Percentiles rank a stretch among this genome's conserved stretches.
phyloP scores from a whole-genome alignment of 2,113 vertebrate genomes.

The Neofelis nebulosa region DNA sequence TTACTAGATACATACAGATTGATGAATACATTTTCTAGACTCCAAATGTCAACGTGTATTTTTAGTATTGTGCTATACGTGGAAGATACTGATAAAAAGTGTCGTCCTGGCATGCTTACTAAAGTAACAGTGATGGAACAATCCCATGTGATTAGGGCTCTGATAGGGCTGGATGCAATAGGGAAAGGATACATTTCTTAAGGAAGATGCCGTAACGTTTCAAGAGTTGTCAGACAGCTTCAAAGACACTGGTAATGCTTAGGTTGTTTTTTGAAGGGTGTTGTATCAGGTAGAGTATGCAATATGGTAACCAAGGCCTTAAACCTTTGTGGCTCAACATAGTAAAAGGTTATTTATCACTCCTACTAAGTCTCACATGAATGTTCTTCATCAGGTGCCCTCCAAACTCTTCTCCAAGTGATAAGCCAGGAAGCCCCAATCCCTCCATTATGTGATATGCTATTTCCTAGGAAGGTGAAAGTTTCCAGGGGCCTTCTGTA shows the following conservation, averaged over 20 bases:
- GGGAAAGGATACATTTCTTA: too few species aligned
- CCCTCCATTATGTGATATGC: background rate
- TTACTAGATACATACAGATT: background rate
- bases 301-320: background rate
- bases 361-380: background rate
- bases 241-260: rapidly evolving
- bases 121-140: background rate
- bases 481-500: rapidly evolving
- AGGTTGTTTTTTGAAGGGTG: too few species aligned
- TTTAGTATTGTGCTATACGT: background rate
- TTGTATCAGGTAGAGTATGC: rapidly evolving
- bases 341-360: background rate
- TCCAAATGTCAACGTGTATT: background rate
- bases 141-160: background rate
- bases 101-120: background rate
- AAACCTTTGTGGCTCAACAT: background rate
- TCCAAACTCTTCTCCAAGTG: background rate
- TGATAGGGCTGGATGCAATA: rapidly evolving
- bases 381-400: background rate
- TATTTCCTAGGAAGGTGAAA: background rate
- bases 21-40: background rate
- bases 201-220: too few species aligned
- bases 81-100: background rate
- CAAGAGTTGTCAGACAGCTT: background rate
- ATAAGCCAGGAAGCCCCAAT: background rate